phyloP scores from a whole-genome alignment of 2,797 vertebrate genomes.

The Dryobates pubescens region DNA sequence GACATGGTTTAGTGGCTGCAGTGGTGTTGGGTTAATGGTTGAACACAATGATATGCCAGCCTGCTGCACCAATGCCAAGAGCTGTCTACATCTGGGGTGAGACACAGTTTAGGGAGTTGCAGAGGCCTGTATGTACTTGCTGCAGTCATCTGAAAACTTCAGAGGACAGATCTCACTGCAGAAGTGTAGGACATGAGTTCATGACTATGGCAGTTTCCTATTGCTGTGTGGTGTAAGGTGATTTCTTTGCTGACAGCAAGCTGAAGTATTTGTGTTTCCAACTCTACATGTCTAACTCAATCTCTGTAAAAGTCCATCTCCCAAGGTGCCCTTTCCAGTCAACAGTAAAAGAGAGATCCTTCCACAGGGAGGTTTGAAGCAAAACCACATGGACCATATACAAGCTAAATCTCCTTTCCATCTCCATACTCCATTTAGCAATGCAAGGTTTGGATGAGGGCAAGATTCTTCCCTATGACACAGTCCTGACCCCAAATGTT shows the following conservation, averaged over 20 bases:
- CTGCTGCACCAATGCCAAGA: neutral
- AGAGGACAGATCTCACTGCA: neutral
- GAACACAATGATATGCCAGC: neutral
- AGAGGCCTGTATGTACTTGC: neutral
- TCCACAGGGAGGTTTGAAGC: neutral
- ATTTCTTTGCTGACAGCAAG: neutral
- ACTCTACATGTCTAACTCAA: neutral
- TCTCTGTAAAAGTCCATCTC: neutral
- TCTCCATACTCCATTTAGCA: neutral
- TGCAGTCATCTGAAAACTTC: neutral
- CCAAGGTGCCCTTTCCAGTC: neutral
- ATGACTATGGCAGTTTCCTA: neutral
- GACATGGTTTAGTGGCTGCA: too few species aligned
- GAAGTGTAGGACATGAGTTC: fast-evolving
- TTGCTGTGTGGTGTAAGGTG: neutral
- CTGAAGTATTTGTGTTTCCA: neutral
- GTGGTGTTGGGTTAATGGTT: too few species aligned
- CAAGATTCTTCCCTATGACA: neutral
- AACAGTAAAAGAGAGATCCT: neutral
- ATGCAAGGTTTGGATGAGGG: neutral
- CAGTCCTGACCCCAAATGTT: neutral
- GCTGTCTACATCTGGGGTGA: too few species aligned
- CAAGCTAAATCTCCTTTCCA: neutral
- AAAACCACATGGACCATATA: neutral
- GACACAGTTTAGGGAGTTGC: neutral